Base-by-base conservation (phyloP, 2,797 vertebrate genomes). In the Eospalax fontanierii region DNA sequence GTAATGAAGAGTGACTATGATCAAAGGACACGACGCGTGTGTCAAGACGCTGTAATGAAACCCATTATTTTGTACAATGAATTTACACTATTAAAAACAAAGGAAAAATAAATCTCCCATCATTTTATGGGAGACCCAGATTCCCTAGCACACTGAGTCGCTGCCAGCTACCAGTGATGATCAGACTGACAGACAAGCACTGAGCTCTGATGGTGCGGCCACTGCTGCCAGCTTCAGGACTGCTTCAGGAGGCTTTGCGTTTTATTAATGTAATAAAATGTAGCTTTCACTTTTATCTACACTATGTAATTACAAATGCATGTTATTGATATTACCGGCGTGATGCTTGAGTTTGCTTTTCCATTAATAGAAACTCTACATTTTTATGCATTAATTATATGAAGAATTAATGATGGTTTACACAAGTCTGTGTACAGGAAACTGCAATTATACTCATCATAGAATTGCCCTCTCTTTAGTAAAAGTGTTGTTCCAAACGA, bases 241-340 rank as follows among this genome's bases (percentile, higher is more conserved):
- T 21, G 81, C 91, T 81, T 87, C 59, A 19, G 76, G 81, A 54
- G 81, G 26, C 57, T 75, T 82, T 85, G 73, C n/a, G 0, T 75
- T 87, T 95, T 93, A 96, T 94, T 70, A 94, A 76, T 12, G 63
- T 80, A 76, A 97, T 97, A 96, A 96, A 96, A 70, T 40, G 82
- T 61, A 74, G 86, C 86, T 89, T 76, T 82, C 70, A 87, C 76
- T 73, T 61, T 89, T 70, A 76, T 30, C 88, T 84, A 6, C 87
- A 65, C 79, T 43, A 11, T 79, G 87, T 46, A 78, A 96, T 89
- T 89, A 91, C 89, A 93, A 70, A 81, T 78, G 95, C 80, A 33
- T 89, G 38, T 90, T 76, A 91, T 84, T 50, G 87, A 61, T 75
- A 63, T 73, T 33, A 74, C 38, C 80, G 0, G 40, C 0, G 79